phyloP scores from a whole-genome alignment of 1,140 invertebrate species.

The Scaptomyza montana region DNA sequence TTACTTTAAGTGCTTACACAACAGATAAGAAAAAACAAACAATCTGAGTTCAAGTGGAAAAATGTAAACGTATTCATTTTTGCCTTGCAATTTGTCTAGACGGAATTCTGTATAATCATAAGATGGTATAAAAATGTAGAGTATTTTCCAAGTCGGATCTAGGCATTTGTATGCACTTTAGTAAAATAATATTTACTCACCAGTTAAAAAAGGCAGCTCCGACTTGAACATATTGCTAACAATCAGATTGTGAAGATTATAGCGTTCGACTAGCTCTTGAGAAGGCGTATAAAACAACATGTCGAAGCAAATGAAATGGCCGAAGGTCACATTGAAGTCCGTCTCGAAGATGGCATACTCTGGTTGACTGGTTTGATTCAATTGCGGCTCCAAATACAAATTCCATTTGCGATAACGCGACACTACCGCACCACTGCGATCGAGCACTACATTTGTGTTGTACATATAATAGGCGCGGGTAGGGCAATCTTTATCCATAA shows the following conservation, averaged over 20 bases:
- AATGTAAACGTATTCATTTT: too few species aligned
- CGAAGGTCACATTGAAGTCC: slow-evolving; percentile 93
- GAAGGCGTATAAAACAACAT: slow-evolving; percentile 88
- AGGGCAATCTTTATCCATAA: slow-evolving; percentile 30
- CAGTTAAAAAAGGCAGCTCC: slow-evolving; percentile 88
- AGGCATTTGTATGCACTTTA: too few species aligned
- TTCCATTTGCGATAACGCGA: slow-evolving; percentile 91
- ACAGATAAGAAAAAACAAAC: too few species aligned
- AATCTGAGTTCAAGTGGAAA: too few species aligned
- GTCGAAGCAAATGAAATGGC: slow-evolving; percentile 91
- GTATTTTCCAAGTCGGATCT: not conserved
- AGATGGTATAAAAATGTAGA: not conserved
- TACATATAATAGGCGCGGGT: slow-evolving; percentile 84
- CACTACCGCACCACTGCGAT: slow-evolving; percentile 85
- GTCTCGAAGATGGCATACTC: slow-evolving; percentile 88
- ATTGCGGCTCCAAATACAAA: slow-evolving; percentile 84
- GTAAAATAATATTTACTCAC: slow-evolving; percentile 70
- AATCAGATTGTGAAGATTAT: slow-evolving; percentile 87
- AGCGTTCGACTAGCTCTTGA: slow-evolving; percentile 58
- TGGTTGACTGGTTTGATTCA: slow-evolving; percentile 50
- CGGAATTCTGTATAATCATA: not conserved
- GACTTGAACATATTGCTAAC: slow-evolving; percentile 90
- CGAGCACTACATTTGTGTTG: slow-evolving; percentile 90
- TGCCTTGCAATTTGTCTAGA: not conserved
- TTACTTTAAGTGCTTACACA: too few species aligned